Evolutionary conservation across 2,888 invertebrate species (phyloP), one percentile per base, ranked within the genome.

Genomic region (Iselma pallidipennis): DNA sequence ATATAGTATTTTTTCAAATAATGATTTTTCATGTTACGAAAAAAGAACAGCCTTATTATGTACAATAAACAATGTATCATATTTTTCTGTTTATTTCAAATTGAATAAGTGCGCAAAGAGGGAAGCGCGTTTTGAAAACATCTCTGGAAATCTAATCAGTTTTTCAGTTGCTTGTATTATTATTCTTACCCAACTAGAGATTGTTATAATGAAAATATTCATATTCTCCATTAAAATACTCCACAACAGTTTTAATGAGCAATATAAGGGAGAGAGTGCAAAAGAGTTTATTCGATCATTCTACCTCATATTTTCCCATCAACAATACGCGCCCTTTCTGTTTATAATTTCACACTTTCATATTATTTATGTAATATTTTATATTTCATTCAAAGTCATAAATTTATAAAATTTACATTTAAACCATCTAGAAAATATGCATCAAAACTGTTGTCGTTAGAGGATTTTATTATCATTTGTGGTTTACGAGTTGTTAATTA

Each of bases 401-500:
- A 37, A 37, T 37, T 16, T 7, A n/a, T n/a, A 16, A 10, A 16
- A 9, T 16, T 7, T 16, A 37, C 16, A 6, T 37, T 9, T 16
- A 16, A 16, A 37, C 16, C 2, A n/a, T n/a, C n/a, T n/a, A n/a
- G n/a, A n/a, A n/a, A n/a, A n/a, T n/a, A n/a, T n/a, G n/a, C n/a
- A n/a, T n/a, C n/a, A n/a, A 14, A 33, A 7, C 16, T 37, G 16
- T 37, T 37, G 37, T 29, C 16, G 7, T 2, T 16, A 16, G 16
- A 37, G 37, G 16, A 4, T 37, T 55, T 21, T 55, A 23, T 45
- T 45, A 23, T 19, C 21, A 16, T 55, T 42, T 23, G 26, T 21
- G 16, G 48, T 48, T 55, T 48, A 55, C 48, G 26, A 48, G 7
- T 45, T 48, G 55, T 48, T 55, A 55, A 55, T 55, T 55, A 55